phyloP scores from a whole-genome alignment of 2,113 vertebrate species.

The Callocephalon fimbriatum region DNA sequence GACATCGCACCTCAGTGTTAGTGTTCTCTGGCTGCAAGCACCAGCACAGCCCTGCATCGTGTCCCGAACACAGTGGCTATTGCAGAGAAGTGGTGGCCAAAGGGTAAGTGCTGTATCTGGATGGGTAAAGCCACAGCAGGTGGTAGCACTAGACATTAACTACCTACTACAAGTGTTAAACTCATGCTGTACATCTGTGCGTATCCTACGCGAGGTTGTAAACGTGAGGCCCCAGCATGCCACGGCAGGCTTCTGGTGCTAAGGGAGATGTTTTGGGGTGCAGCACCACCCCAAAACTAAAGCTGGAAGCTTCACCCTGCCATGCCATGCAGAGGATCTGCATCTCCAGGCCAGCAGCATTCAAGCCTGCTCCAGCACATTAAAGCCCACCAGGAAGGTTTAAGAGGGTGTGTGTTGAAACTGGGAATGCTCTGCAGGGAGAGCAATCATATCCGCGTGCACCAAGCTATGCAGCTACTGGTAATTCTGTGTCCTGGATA shows the following conservation, averaged over 20 bases:
- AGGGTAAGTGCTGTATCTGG: not conserved
- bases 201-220: not conserved
- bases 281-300: not conserved
- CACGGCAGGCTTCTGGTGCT: rapidly evolving
- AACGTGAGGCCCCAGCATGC: not conserved
- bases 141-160: constrained; percentile 12
- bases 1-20: not conserved
- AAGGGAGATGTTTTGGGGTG: not conserved
- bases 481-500: not conserved
- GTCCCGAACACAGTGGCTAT: not conserved
- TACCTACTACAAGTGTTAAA: not conserved
- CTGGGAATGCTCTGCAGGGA: not conserved
- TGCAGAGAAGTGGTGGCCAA: not conserved
- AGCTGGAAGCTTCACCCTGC: not conserved
- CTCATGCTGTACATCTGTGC: not conserved
- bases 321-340: not conserved
- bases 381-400: not conserved
- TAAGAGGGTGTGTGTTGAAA: not conserved
- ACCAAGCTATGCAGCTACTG: not conserved
- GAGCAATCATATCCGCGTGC: not conserved
- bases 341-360: not conserved
- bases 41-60: rapidly evolving
- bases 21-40: not conserved
- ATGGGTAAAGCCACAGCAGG: not conserved
- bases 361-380: not conserved